phyloP scores from a whole-genome alignment of 2,888 invertebrate genomes.

The Onchidella celtica region DNA sequence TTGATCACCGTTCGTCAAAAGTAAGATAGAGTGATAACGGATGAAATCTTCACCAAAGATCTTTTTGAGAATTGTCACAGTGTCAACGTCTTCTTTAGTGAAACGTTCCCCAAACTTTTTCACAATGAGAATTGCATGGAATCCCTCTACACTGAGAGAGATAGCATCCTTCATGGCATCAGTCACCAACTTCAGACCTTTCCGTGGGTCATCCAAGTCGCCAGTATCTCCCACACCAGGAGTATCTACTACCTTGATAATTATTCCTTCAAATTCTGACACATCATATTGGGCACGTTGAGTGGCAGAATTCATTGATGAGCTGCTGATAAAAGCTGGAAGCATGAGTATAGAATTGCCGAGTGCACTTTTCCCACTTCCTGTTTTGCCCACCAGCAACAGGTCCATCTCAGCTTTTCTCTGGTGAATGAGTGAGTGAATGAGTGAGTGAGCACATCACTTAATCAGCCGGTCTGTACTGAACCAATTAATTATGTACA shows the following conservation, averaged over 20 bases:
- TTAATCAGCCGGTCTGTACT: too few species aligned
- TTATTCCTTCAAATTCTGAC: not conserved
- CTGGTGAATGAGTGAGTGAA: too few species aligned
- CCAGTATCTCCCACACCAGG: constrained; percentile 1
- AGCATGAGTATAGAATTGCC: too few species aligned
- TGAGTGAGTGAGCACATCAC: too few species aligned
- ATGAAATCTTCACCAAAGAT: not conserved
- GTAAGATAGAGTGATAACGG: not conserved
- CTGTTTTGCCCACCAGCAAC: too few species aligned
- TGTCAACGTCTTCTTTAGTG: not conserved
- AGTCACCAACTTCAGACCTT: not conserved
- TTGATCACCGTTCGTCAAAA: not conserved
- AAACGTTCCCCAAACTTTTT: not conserved
- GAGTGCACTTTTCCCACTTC: too few species aligned
- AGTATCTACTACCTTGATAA: not conserved
- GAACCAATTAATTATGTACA: too few species aligned
- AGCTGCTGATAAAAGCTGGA: not conserved
- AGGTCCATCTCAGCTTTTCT: too few species aligned
- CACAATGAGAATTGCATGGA: not conserved
- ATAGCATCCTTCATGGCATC: not conserved
- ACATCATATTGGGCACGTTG: not conserved
- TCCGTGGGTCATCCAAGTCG: too few species aligned
- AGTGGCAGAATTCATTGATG: not conserved
- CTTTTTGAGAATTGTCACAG: not conserved
- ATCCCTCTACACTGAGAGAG: too few species aligned